Evolutionary conservation across 2,797 vertebrate genomes (phyloP).

Genomic region (Dendrocincla tyrannina): DNA sequence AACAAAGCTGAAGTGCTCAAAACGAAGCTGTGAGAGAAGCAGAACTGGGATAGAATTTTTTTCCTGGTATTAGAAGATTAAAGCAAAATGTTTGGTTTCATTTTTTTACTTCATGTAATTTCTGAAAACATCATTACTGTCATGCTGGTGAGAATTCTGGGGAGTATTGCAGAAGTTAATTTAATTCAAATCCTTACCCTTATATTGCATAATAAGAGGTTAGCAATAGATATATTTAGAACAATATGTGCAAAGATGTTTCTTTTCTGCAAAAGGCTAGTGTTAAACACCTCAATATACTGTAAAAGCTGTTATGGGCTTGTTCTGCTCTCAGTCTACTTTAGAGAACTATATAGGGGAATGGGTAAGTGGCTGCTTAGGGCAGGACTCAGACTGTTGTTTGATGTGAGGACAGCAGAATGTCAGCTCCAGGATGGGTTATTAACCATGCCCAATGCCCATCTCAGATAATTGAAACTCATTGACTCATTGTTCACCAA

Average conservation of each 20-base stretch:
- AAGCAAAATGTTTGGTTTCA: not conserved
- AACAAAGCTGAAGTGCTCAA: not conserved
- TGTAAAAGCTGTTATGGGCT: not conserved
- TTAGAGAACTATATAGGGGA: not conserved
- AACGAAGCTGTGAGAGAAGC: not conserved
- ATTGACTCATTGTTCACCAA: not conserved
- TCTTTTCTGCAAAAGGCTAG: not conserved
- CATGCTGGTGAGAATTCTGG: not conserved
- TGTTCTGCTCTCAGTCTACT: not conserved
- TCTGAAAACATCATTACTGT: not conserved
- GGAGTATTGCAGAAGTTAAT: not conserved
- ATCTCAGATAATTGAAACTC: not conserved
- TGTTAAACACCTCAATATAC: not conserved
- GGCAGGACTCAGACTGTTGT: not conserved
- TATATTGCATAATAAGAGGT: not conserved
- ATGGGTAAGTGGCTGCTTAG: not conserved
- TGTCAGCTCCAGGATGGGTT: not conserved
- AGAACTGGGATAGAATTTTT: not conserved
- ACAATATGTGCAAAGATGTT: not conserved
- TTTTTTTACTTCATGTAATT: not conserved
- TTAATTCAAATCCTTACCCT: not conserved
- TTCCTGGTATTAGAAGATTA: not conserved
- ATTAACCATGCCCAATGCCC: not conserved
- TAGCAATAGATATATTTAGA: not conserved
- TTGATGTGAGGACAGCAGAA: not conserved